A percentile compares a stretch with the other conserved stretches of the same genome.
phyloP scores from a whole-genome alignment of 2,888 invertebrate species.

The Siphonodentalium dalli region DNA sequence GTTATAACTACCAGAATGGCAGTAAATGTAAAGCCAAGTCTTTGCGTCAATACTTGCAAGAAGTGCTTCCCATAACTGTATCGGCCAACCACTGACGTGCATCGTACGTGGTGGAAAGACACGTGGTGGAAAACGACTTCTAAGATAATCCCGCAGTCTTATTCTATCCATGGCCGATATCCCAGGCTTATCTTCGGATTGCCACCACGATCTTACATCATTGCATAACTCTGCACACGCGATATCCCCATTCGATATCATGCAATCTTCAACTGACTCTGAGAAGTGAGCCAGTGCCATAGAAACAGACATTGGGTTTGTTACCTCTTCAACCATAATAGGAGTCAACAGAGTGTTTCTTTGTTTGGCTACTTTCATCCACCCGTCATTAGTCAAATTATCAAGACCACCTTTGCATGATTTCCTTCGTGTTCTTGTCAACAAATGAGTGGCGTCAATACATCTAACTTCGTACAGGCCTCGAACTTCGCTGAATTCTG shows the following conservation, averaged over 20 bases:
- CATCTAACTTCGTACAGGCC: conserved; percentile 27
- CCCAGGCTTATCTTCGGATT: conserved; percentile 21
- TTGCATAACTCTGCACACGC: conserved; percentile 19
- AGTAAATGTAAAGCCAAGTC: conserved; percentile 5
- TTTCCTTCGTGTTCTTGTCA: conserved; percentile 21
- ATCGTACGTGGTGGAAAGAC: conserved; percentile 12
- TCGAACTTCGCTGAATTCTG: conserved; percentile 17
- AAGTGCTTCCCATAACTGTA: conserved; percentile 22
- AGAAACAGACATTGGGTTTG: conserved; percentile 28
- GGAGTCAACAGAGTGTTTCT: conserved; percentile 22
- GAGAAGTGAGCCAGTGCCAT: conserved; percentile 28
- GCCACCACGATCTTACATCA: conserved; percentile 25
- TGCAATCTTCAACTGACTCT: conserved; percentile 20
- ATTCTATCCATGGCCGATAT: conserved; percentile 9
- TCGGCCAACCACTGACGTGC: conserved; percentile 14
- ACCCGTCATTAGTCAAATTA: conserved; percentile 13
- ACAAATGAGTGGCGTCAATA: conserved; percentile 28
- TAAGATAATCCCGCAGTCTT: conserved; percentile 3
- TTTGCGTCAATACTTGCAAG: conserved; percentile 20
- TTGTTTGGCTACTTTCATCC: conserved; percentile 22
- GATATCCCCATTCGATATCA: conserved; percentile 18
- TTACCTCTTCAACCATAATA: conserved; percentile 29
- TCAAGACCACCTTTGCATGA: conserved; percentile 23
- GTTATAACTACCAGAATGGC: conserved; percentile 16
- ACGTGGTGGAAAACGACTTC: conserved; percentile 10